phyloP scores from a whole-genome alignment of 2,797 vertebrate species.

The Pseudomugil tenellus region DNA sequence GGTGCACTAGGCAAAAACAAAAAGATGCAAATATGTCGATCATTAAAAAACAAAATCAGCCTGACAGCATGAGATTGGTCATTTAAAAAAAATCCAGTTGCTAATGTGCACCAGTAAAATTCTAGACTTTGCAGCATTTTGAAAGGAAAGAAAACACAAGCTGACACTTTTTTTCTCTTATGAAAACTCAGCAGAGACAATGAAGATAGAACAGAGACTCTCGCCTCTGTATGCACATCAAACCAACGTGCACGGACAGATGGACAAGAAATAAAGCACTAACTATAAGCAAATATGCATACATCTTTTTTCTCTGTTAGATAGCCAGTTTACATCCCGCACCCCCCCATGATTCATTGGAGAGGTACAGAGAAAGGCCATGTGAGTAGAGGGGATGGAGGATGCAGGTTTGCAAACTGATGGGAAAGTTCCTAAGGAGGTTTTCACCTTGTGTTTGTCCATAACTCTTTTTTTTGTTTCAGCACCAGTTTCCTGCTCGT shows the following conservation, averaged over 20 bases:
- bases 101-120: conserved; percentile 39
- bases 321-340: conserved; percentile 23
- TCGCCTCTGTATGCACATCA: conserved; percentile 14
- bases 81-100: conserved; percentile 33
- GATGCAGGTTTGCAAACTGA: background rate
- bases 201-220: conserved; percentile 34
- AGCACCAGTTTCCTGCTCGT: conserved; percentile 4
- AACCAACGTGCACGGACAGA: conserved; percentile 35
- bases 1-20: conserved; percentile 69
- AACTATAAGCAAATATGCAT: conserved; percentile 55
- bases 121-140: conserved; percentile 53
- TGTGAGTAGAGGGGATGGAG: conserved; percentile 19
- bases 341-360: conserved; percentile 21
- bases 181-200: conserved; percentile 36
- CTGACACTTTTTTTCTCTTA: conserved; percentile 22
- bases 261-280: conserved; percentile 37
- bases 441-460: background rate
- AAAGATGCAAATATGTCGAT: conserved; percentile 57
- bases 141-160: conserved; percentile 46
- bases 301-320: conserved; percentile 48
- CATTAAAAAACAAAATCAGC: conserved; percentile 33
- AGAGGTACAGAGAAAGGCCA: background rate
- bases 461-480: conserved; percentile 1
- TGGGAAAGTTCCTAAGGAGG: no score
- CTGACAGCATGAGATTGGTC: conserved; percentile 40